A percentile compares a stretch with the other conserved stretches of the same genome.
phyloP scores from a whole-genome alignment of 2,113 vertebrate species.

The Menidia beryllina region DNA sequence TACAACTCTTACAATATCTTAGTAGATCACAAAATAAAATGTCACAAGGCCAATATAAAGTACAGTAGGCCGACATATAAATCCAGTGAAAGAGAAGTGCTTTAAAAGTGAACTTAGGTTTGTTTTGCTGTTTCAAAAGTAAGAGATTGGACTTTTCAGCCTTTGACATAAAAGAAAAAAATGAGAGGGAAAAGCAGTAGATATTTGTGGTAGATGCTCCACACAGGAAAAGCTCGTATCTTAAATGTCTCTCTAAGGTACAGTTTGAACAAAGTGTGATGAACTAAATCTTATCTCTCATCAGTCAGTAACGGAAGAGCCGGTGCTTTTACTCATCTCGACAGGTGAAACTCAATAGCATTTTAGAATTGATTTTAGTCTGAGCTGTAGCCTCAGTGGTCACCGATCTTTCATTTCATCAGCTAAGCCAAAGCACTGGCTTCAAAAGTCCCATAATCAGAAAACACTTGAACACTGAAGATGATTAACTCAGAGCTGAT shows the following conservation, averaged over 20 bases:
- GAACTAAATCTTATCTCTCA: constrained; percentile 9
- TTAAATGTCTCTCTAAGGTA: constrained; percentile 11
- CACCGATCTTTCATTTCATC: constrained; percentile 13
- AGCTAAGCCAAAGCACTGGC: constrained; percentile 2
- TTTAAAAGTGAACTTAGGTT: background rate
- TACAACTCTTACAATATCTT: no score
- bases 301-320: constrained; percentile 12
- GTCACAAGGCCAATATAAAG: background rate
- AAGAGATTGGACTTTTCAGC: background rate
- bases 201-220: constrained; percentile 4
- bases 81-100: background rate
- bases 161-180: background rate
- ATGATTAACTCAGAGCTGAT: constrained; percentile 16
- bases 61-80: background rate
- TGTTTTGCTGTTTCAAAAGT: no score
- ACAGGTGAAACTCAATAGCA: background rate
- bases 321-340: background rate
- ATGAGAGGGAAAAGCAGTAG: background rate
- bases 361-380: constrained; percentile 9
- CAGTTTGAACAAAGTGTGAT: constrained; percentile 6
- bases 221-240: background rate
- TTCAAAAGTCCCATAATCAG: constrained; percentile 3
- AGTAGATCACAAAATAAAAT: no score
- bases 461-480: background rate
- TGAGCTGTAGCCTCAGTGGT: background rate